phyloP scores from a whole-genome alignment of 2,797 vertebrate genomes.

The Manis pentadactyla region DNA sequence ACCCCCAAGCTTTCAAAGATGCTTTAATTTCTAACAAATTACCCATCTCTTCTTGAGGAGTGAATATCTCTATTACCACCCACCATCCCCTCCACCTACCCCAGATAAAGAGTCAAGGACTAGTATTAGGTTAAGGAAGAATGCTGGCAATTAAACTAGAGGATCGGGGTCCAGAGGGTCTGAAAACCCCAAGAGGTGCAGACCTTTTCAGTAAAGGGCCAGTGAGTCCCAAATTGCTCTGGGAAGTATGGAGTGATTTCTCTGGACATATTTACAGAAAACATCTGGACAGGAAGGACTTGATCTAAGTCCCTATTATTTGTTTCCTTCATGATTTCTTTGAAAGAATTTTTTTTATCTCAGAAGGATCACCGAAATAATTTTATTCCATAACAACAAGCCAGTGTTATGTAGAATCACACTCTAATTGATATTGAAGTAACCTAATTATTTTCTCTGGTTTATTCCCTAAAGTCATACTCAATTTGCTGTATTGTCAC shows the following conservation, averaged over 20 bases:
- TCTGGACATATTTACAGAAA: neutral
- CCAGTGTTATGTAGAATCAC: neutral
- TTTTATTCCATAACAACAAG: neutral
- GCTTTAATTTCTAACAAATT: slow-evolving; percentile 8
- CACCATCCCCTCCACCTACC: too few relatives aligned
- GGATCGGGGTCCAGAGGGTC: neutral
- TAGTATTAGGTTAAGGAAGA: neutral
- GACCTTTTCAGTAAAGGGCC: neutral
- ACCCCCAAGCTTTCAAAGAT: neutral
- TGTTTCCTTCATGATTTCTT: slow-evolving; percentile 53
- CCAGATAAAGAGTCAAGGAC: neutral
- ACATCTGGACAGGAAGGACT: neutral
- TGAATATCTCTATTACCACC: neutral
- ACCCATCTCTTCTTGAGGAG: neutral
- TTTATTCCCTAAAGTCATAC: slow-evolving; percentile 53
- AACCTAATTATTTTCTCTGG: slow-evolving; percentile 40
- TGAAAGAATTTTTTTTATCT: neutral
- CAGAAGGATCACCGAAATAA: slow-evolving; percentile 38
- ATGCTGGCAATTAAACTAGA: neutral
- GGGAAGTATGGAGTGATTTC: slow-evolving; percentile 5
- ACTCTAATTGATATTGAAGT: neutral
- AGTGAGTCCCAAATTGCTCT: neutral
- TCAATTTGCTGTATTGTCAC: slow-evolving; percentile 2
- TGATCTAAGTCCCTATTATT: slow-evolving; percentile 10
- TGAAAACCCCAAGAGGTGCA: neutral